A percentile compares a stretch with the other conserved stretches of the same genome.
These are phyloP conservation scores for Bradypus variegatus DNA, from an alignment of 2,797 vertebrate genomes.

Conservation along the genomic window DNA sequence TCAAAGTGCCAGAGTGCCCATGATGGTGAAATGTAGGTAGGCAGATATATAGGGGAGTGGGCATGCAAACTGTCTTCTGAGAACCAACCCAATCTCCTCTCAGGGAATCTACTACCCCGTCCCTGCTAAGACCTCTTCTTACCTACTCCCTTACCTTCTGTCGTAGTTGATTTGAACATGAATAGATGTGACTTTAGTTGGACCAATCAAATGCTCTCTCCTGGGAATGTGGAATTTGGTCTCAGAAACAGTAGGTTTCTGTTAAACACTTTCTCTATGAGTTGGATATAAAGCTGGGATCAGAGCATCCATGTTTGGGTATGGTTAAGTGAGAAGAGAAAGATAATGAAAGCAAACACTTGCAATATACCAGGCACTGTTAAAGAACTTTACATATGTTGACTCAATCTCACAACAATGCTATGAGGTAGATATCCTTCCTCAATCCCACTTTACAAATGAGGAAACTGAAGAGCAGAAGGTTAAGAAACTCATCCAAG, in stretches of 20 bases:
- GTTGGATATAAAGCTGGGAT: not conserved
- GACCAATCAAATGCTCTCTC: not conserved
- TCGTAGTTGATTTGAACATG: not conserved
- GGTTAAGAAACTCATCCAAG: not conserved
- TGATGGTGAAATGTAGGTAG: not conserved
- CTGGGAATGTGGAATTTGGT: not conserved
- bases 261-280: not conserved
- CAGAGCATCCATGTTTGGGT: not conserved
- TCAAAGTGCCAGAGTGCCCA: not conserved
- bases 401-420: not conserved
- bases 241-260: conserved; percentile 4
- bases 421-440: not conserved
- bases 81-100: not conserved
- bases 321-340: not conserved
- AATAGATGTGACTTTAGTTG: not conserved
- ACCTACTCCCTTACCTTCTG: not conserved
- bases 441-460: conserved; percentile 4
- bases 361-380: not conserved
- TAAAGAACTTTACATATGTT: not conserved
- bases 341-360: not conserved
- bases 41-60: no score
- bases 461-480: not conserved
- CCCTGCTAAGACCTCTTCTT: not conserved
- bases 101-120: not conserved
- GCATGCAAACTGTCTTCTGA: not conserved